Base-by-base conservation (phyloP, 2,797 vertebrate species). In the Enteromius radiatus region DNA sequence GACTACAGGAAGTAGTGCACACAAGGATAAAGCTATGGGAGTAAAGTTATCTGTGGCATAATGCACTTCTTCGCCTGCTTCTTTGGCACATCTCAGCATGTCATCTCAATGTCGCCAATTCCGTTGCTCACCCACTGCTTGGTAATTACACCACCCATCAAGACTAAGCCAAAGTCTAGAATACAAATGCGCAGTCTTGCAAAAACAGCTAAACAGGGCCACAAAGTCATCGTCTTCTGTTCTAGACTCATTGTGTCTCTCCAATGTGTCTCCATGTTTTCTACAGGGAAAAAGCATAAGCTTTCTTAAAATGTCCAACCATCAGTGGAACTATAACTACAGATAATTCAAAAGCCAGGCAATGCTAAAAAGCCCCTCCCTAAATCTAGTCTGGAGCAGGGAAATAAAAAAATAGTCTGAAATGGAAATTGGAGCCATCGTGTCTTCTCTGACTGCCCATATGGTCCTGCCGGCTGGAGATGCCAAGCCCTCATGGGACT, bases 111-210 rank as follows among this genome's bases (percentile, higher is more conserved):
- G 80, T 64, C 87, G 79, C 71, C 80, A 84, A 86, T 88, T 87
- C 81, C 17, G 15, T 54, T 70, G 36, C 87, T 81, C 90, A 83
- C 90, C 90, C 47, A 85, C 85, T 76, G 88, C 80, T 87, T 86
- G 85, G 89, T 92, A 91, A 93, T 93, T 92, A 93, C 87, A 87
- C 88, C 88, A 84, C 89, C 90, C 87, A 89, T 91, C 87, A 91
- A 82, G 88, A 88, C 65, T 45, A 84, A 71, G 84, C 87, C 69
- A 74, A 84, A 87, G 76, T 80, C 79, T 84, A 67, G 86, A 90
- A 91, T 90, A 88, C 86, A 86, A 91, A 90, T 89, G 88, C 90
- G 84, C 21, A 23, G 79, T 47, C 31, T 19, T 28, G 81, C 45
- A 86, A 76, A 10, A 26, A 82, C 63, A 78, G 85, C 28, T 52